These are phyloP conservation scores for Notodonta ziczac DNA, from an alignment of 2,888 invertebrate species.

Conservation along the genomic window DNA sequence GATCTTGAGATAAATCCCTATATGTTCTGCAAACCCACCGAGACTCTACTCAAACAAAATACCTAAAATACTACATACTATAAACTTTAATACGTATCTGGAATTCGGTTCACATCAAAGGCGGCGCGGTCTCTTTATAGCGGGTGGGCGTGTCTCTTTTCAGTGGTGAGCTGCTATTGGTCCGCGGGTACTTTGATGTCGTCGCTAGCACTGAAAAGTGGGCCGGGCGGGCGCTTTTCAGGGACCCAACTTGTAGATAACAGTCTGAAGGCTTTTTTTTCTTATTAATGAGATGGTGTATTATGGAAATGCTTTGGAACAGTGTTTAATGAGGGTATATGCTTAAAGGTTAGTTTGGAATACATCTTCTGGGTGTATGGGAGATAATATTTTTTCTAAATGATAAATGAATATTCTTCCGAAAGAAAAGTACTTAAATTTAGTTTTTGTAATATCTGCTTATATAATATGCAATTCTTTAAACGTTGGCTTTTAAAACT, in stretches of 20 bases:
- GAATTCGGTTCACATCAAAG: constrained; percentile 52
- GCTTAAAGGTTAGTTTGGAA: background rate
- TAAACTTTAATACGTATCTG: constrained; percentile 17
- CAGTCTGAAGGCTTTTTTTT: constrained; percentile 36
- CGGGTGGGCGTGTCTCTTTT: constrained; percentile 81
- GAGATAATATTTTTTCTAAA: background rate
- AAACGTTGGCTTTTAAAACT: no score
- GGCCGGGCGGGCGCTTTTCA: constrained; percentile 71
- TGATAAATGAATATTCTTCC: background rate
- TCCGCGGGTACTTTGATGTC: constrained; percentile 52
- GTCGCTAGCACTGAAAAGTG: constrained; percentile 68
- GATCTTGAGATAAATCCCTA: no score
- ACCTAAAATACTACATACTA: constrained; percentile 16
- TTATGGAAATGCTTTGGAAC: constrained; percentile 26
- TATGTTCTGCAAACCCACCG: background rate
- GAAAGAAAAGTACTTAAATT: no score
- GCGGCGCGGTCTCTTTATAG: constrained; percentile 69
- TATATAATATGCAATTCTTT: no score
- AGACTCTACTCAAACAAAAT: constrained; percentile 22
- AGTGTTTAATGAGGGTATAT: constrained; percentile 24
- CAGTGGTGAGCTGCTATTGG: constrained; percentile 70
- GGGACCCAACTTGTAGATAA: constrained; percentile 49
- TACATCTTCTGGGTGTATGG: background rate
- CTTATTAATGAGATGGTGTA: constrained; percentile 47
- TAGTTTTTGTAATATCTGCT: no score